phyloP scores from a whole-genome alignment of 35 echinoderm and acorn worm species.

The Heliocidaris tuberculata region DNA sequence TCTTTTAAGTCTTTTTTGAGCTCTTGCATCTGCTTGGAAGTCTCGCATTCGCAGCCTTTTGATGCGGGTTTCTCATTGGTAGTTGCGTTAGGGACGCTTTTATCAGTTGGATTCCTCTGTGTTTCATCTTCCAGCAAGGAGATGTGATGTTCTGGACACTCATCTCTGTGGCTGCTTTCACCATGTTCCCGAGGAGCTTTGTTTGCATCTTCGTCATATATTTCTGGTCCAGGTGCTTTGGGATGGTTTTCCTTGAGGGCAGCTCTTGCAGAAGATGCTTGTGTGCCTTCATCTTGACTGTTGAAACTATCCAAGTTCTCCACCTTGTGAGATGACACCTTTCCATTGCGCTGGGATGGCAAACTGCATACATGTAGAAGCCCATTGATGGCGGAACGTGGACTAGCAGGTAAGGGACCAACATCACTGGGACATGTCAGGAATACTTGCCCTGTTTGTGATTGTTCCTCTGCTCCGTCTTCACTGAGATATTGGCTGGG shows the following conservation, averaged over 20 bases:
- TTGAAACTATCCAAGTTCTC: neutral
- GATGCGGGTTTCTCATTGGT: neutral
- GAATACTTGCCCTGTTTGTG: neutral
- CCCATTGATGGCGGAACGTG: neutral
- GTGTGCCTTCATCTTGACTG: neutral
- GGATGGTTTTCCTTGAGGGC: neutral
- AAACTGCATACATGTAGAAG: neutral
- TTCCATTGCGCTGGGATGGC: neutral
- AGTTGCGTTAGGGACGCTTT: neutral
- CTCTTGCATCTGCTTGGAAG: neutral
- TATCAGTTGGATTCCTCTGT: too few relatives aligned
- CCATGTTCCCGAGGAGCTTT: neutral
- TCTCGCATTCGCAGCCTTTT: neutral
- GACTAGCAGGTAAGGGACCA: neutral
- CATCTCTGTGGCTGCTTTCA: neutral
- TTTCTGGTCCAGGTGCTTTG: neutral
- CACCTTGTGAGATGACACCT: neutral
- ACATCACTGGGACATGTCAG: neutral
- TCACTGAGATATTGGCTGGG: neutral
- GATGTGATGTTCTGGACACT: too few relatives aligned
- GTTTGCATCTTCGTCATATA: neutral
- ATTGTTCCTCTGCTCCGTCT: neutral
- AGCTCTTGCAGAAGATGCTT: neutral
- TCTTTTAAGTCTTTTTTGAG: neutral
- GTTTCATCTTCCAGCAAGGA: neutral